Evolutionary conservation across 2,113 vertebrate species (phyloP).

Genomic region (Paralichthys olivaceus): DNA sequence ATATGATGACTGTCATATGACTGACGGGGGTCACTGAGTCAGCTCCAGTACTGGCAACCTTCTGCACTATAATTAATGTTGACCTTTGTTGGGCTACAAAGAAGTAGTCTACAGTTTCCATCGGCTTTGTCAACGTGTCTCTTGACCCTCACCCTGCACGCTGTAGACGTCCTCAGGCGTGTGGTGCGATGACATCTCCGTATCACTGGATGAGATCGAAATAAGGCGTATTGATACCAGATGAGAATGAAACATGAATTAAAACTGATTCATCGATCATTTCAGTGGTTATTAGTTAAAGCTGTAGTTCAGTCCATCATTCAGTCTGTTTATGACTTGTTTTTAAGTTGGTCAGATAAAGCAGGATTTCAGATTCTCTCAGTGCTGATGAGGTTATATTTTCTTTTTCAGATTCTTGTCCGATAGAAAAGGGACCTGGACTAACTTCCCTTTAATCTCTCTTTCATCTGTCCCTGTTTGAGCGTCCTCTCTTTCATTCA

Average conservation of each 20-base stretch:
- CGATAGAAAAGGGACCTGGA: conserved; percentile 16
- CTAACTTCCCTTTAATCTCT: conserved; percentile 43
- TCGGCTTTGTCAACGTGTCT: neutral
- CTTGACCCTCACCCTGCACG: neutral
- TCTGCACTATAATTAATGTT: neutral
- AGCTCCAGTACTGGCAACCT: neutral
- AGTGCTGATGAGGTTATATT: conserved; percentile 42
- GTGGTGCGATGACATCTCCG: neutral
- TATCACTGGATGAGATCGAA: neutral
- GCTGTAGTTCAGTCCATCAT: neutral
- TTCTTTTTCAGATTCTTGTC: conserved; percentile 31
- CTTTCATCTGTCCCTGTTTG: conserved; percentile 53
- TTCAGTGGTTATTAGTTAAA: neutral
- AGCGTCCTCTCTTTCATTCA: conserved; percentile 43
- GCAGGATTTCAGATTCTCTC: conserved; percentile 2
- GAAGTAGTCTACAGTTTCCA: neutral
- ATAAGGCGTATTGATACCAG: no score
- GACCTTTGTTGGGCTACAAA: neutral
- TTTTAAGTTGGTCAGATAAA: conserved; percentile 29
- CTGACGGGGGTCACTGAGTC: neutral
- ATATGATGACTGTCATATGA: neutral
- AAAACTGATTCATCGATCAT: neutral
- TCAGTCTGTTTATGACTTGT: neutral
- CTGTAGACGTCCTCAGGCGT: neutral
- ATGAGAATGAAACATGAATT: no score